A percentile compares a stretch with the other conserved stretches of the same genome.
Conservation (phyloP, 2,797 vertebrate genomes). For the Phoeniculus purpureus region DNA sequence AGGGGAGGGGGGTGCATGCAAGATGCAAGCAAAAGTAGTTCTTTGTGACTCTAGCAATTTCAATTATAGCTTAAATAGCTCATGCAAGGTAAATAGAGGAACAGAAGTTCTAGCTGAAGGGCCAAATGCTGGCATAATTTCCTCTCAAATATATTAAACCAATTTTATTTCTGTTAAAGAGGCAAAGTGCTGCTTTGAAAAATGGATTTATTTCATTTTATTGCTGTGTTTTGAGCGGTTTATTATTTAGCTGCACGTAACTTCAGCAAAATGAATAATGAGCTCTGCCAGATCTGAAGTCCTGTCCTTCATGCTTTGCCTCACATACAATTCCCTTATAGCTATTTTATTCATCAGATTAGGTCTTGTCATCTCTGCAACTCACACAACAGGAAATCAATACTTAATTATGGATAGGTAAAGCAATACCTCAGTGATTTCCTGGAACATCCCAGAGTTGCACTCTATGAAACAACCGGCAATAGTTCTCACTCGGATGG, state of each 20-base stretch:
- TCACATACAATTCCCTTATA: conserved; percentile 29
- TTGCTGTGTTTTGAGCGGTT: neutral
- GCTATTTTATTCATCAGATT: conserved; percentile 53
- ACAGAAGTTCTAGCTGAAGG: neutral
- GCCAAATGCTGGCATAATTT: conserved; percentile 4
- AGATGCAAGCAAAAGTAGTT: neutral
- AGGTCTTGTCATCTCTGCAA: conserved; percentile 34
- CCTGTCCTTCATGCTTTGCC: conserved; percentile 62
- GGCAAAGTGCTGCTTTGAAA: conserved; percentile 41
- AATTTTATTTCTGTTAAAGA: conserved; percentile 13
- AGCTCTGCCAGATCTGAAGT: neutral
- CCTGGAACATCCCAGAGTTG: neutral
- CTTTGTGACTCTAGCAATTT: neutral
- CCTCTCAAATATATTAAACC: neutral
- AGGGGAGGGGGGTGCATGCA: neutral
- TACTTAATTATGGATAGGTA: conserved; percentile 74
- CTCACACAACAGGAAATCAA: conserved; percentile 71
- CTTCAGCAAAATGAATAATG: conserved; percentile 53
- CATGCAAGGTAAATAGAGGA: neutral
- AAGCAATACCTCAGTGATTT: conserved; percentile 46
- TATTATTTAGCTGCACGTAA: neutral
- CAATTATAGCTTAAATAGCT: neutral
- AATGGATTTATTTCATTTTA: conserved; percentile 48
- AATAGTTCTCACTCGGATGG: neutral
- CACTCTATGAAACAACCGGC: neutral